Base-by-base conservation (phyloP, 2,888 invertebrate genomes). In the Drosophila quinaria region DNA sequence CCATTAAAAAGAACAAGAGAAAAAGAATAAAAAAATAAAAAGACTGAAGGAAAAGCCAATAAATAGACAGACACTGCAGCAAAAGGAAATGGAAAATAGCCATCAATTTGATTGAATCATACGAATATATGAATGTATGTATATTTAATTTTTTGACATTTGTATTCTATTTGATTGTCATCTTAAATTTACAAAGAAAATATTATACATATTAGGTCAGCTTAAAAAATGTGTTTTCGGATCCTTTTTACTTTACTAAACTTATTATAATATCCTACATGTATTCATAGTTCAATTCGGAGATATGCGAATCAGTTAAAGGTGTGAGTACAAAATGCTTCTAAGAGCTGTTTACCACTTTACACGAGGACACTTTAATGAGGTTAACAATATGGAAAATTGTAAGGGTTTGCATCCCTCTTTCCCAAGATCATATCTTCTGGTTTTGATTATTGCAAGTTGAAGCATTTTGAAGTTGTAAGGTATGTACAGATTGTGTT, bases 1-100 rank as follows among this genome's bases (percentile, higher is more conserved):
- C 60, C 55, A 73, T 76, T 74, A 82, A 87, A 76, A 58, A 17
- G 22, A n/a, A 59, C 29, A 29, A 29, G 29, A 8, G 29, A 29
- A 29, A 29, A 29, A 29, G 29, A 29, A 29, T 8, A 49, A 44
- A 42, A 22, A 22, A 22, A 3, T 3, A 25, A 3, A 59, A 17
- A 13, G 19, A 31, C 33, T 9, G 13, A 60, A 35, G 19, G 29
- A 49, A 39, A 49, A 49, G 15, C 29, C 39, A 49, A 59, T 31
- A 39, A 17, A 49, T 42, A 41, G 19, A 11, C 41, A 42, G 33
- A 50, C 33, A 8, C 13, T 11, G 42, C 6, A 11, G 9, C 41
- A 51, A 13, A 42, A 19, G 50, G 42, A 60, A 51, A 39, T 31
- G 59, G 9, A 49, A 39, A 59, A 59, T 37, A 11, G 25, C 46